Conservation (phyloP, 1,140 invertebrate species). For the Goniozus legneri region DNA sequence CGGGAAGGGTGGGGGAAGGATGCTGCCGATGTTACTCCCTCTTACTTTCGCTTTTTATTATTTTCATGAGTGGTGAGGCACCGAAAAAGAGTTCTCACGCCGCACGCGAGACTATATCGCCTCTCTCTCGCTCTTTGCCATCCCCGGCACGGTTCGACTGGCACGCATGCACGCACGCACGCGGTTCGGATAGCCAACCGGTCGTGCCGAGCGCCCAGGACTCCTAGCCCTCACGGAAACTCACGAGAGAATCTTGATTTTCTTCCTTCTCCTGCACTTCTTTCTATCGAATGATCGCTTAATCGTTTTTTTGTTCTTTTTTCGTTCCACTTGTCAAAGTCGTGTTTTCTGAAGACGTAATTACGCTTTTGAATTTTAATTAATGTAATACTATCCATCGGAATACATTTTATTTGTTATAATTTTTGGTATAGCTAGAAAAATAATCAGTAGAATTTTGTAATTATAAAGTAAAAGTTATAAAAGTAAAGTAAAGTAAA, state of each 20-base stretch:
- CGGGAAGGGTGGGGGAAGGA: neutral
- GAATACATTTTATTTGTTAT: too few relatives aligned
- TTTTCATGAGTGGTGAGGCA: constrained; percentile 19
- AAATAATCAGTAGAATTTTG: too few relatives aligned
- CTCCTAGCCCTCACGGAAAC: too few relatives aligned
- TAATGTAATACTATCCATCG: too few relatives aligned
- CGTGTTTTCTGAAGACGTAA: too few relatives aligned
- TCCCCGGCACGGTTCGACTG: constrained; percentile 21
- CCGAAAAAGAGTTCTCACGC: constrained; percentile 30
- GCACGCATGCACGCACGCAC: constrained; percentile 14
- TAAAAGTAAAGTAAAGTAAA: too few relatives aligned
- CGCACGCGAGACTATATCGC: constrained; percentile 21
- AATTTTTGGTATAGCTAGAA: too few relatives aligned
- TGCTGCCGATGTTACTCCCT: constrained; percentile 14
- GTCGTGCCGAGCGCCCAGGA: constrained; percentile 11
- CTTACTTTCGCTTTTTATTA: constrained; percentile 25
- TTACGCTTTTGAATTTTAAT: too few relatives aligned
- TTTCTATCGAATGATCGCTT: too few relatives aligned
- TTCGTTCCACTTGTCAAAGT: too few relatives aligned
- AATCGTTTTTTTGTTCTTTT: neutral
- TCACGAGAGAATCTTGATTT: neutral
- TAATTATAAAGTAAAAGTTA: too few relatives aligned
- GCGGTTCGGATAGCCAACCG: constrained; percentile 18
- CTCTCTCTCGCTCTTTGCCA: neutral
- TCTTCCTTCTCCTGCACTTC: too few relatives aligned